Evolutionary conservation across 2,797 vertebrate genomes (phyloP).

Genomic region (Sciaenops ocellatus): DNA sequence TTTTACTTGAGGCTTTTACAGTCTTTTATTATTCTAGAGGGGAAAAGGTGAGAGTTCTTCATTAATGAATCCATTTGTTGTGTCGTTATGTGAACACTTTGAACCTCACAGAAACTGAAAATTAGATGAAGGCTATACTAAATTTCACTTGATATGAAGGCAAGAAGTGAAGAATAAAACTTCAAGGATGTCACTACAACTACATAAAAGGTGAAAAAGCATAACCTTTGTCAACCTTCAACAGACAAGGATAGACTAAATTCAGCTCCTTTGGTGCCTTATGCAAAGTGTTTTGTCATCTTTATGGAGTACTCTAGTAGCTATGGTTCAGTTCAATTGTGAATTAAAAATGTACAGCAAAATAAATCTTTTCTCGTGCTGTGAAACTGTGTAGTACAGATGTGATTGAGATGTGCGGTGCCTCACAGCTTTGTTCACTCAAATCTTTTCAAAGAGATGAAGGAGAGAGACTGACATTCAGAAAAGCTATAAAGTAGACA

Average conservation of each 20-base stretch:
- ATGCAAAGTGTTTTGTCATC: conserved; percentile 19
- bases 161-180: background rate
- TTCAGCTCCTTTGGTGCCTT: conserved; percentile 5
- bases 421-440: conserved; percentile 32
- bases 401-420: conserved; percentile 38
- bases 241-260: conserved; percentile 11
- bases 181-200: conserved; percentile 2
- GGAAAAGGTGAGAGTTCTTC: conserved; percentile 23
- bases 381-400: conserved; percentile 13
- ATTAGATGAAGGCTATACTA: background rate
- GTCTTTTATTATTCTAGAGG: conserved; percentile 1
- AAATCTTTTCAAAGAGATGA: conserved; percentile 45
- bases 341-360: conserved; percentile 23
- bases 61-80: background rate
- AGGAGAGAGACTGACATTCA: conserved; percentile 53
- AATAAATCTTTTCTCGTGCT: conserved; percentile 7
- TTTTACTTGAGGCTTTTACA: background rate
- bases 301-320: background rate
- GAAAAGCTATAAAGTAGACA: conserved; percentile 54
- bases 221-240: conserved; percentile 12
- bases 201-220: background rate
- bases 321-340: background rate
- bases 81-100: conserved; percentile 6
- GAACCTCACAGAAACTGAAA: conserved; percentile 10
- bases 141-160: conserved; percentile 12